Evolutionary conservation across 2,888 invertebrate genomes (phyloP).

Genomic region (Trissonchulus sp.): DNA sequence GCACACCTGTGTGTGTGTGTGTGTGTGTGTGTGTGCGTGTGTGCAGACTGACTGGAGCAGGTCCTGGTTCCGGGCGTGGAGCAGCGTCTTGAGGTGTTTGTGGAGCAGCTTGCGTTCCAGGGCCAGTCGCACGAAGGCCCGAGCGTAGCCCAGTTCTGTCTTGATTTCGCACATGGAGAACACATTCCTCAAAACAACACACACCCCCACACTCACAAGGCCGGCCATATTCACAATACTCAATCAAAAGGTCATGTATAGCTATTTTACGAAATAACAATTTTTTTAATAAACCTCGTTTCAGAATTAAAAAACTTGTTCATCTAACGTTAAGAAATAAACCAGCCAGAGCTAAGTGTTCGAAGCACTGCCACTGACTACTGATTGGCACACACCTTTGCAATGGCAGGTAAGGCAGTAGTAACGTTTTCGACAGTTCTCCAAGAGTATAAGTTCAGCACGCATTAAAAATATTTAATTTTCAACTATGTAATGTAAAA

Average conservation of each 20-base stretch:
- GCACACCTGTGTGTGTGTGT: no score
- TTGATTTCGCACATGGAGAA: slow-evolving; percentile 87
- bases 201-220: background rate
- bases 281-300: background rate
- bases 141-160: slow-evolving; percentile 78
- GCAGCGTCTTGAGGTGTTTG: slow-evolving; percentile 77
- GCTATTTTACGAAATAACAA: background rate
- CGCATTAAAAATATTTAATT: no score
- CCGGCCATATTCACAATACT: background rate
- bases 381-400: no score
- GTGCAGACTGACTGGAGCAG: slow-evolving; percentile 48
- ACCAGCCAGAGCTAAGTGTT: no score
- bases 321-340: no score
- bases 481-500: no score
- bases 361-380: no score
- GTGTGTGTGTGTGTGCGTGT: no score
- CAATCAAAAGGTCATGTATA: background rate
- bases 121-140: slow-evolving; percentile 92
- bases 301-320: no score
- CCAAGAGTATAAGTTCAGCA: no score
- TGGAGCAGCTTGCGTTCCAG: slow-evolving; percentile 92
- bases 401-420: no score
- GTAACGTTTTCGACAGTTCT: no score
- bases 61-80: slow-evolving; percentile 57
- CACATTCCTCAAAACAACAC: slow-evolving; percentile 48